Evolutionary conservation across 2,888 invertebrate genomes (phyloP).

Genomic region (Protophormia terraenovae): DNA sequence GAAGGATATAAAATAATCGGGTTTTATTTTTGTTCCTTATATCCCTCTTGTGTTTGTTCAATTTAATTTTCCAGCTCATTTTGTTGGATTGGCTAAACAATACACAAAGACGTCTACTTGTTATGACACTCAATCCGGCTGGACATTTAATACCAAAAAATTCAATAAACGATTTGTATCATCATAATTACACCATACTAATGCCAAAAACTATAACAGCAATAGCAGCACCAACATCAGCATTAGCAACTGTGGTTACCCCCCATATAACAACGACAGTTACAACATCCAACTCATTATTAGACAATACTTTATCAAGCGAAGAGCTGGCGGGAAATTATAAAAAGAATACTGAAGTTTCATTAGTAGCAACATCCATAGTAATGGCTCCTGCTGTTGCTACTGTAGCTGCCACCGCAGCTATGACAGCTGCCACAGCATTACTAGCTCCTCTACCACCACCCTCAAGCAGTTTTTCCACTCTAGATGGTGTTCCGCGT

Average conservation of each 20-base stretch:
- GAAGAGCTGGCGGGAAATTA: conserved; percentile 10
- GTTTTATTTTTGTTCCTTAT: neutral
- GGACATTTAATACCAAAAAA: conserved; percentile 82
- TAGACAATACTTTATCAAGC: neutral
- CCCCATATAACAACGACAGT: neutral
- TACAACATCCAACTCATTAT: neutral
- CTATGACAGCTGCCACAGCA: conserved; percentile 71
- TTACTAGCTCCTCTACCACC: conserved; percentile 75
- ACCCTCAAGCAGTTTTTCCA: conserved; percentile 78
- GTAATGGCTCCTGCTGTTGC: conserved; percentile 36
- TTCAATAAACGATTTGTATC: conserved; percentile 80
- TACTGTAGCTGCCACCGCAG: conserved; percentile 71
- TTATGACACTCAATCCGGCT: conserved; percentile 80
- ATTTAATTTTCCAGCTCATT: conserved; percentile 77
- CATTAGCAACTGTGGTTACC: neutral
- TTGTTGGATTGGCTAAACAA: conserved; percentile 81
- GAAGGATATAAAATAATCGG: conserved; percentile 11
- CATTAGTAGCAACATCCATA: conserved; percentile 55
- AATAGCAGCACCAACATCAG: conserved; percentile 36
- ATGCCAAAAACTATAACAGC: conserved; percentile 27
- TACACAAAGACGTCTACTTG: conserved; percentile 78
- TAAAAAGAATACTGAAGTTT: conserved; percentile 46
- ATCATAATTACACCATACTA: conserved; percentile 71
- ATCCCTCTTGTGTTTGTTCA: conserved; percentile 10
- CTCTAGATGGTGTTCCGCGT: conserved; percentile 79